Evolutionary conservation across 2,797 vertebrate species (phyloP).

Genomic region (Aplochiton taeniatus): DNA sequence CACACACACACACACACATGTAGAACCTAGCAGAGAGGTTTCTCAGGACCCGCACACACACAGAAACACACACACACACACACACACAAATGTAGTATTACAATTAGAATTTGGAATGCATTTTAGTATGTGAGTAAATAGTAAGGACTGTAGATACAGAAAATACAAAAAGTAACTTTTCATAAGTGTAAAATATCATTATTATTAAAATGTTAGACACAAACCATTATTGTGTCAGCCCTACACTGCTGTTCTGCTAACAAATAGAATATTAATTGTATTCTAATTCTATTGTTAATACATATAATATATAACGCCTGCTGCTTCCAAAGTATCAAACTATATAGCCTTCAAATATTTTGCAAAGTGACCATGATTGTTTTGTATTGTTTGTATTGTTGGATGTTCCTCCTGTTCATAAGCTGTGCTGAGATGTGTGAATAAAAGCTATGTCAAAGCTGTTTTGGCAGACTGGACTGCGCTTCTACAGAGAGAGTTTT

Average conservation of each 20-base stretch:
- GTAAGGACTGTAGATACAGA: too few species aligned
- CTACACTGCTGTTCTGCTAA: too few species aligned
- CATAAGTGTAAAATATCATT: neutral
- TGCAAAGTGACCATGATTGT: slow-evolving; percentile 9
- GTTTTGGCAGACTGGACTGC: slow-evolving; percentile 19
- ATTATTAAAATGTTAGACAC: too few species aligned
- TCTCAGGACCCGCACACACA: neutral
- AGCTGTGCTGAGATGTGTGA: slow-evolving; percentile 38
- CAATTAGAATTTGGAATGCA: slow-evolving; percentile 38
- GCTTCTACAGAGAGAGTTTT: slow-evolving; percentile 12
- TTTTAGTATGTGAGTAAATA: slow-evolving; percentile 10
- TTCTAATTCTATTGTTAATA: slow-evolving; percentile 19
- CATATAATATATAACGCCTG: neutral
- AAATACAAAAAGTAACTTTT: neutral
- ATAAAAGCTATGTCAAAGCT: slow-evolving; percentile 43
- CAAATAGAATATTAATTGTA: too few species aligned
- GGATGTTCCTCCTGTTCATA: slow-evolving; percentile 14
- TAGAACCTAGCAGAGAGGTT: too few species aligned
- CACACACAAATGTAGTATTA: slow-evolving; percentile 42
- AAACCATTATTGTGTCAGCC: too few species aligned
- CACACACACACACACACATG: neutral
- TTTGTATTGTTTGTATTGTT: slow-evolving; percentile 21
- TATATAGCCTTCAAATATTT: slow-evolving; percentile 17
- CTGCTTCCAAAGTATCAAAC: neutral
- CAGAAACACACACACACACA: slow-evolving; percentile 20